A percentile compares a stretch with the other conserved stretches of the same genome.
phyloP scores from a whole-genome alignment of 2,797 vertebrate species.

The Trematomus bernacchii region DNA sequence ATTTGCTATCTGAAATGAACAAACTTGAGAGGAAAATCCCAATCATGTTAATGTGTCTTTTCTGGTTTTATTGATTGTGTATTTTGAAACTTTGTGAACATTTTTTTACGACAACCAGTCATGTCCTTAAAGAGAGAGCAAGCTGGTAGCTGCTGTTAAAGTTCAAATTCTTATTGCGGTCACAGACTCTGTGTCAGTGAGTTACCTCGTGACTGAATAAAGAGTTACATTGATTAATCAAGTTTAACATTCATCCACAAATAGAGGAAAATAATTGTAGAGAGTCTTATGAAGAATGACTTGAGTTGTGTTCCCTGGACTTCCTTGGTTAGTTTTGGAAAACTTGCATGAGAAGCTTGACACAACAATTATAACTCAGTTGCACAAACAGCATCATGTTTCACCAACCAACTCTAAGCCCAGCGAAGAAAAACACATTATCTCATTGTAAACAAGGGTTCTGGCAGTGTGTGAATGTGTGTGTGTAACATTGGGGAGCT shows the following conservation, averaged over 20 bases:
- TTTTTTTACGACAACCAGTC: constrained; percentile 7
- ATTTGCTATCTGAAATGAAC: constrained; percentile 8
- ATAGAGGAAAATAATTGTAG: constrained; percentile 4
- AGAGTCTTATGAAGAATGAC: constrained; percentile 1
- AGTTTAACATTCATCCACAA: constrained; percentile 1
- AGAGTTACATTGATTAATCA: neutral
- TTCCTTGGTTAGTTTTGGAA: constrained; percentile 44
- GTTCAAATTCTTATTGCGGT: neutral
- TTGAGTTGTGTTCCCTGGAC: constrained; percentile 28
- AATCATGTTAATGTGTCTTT: constrained; percentile 23
- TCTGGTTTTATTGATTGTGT: neutral
- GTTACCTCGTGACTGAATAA: constrained; percentile 20
- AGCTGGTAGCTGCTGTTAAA: constrained; percentile 6
- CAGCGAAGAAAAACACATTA: constrained; percentile 65
- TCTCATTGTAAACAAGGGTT: constrained; percentile 50
- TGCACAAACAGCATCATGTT: constrained; percentile 36
- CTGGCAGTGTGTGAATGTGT: constrained; percentile 26
- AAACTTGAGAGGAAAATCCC: constrained; percentile 3
- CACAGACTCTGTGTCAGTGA: neutral
- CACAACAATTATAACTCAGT: constrained; percentile 32
- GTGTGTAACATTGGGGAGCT: constrained; percentile 17
- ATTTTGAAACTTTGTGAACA: neutral
- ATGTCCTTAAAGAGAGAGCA: neutral
- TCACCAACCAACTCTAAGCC: constrained; percentile 41
- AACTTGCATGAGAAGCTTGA: constrained; percentile 34